phyloP scores from a whole-genome alignment of 1,140 invertebrate species.

The Pogonomyrmex barbatus region DNA sequence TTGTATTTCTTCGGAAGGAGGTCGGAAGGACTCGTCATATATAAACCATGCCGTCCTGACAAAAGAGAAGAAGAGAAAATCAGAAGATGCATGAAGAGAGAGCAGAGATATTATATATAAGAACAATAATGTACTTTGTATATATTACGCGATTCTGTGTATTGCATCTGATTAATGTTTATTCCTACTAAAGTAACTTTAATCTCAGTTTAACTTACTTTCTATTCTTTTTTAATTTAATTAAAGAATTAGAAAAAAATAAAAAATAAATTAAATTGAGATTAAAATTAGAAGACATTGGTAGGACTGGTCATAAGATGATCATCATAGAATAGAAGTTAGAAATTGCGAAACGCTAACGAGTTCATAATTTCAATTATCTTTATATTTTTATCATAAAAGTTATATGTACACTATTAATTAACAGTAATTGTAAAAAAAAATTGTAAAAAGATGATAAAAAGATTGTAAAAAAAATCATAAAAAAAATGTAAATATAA shows the following conservation, averaged over 20 bases:
- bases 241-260: too few relatives aligned
- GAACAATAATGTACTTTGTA: background rate
- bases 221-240: too few relatives aligned
- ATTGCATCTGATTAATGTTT: background rate
- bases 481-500: background rate
- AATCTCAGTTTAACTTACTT: too few relatives aligned
- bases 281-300: too few relatives aligned
- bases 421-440: background rate
- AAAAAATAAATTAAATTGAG: too few relatives aligned
- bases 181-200: too few relatives aligned
- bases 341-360: background rate
- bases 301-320: background rate
- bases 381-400: background rate
- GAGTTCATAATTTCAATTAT: background rate
- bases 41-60: constrained; percentile 8
- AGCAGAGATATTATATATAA: background rate
- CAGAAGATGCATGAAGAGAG: background rate
- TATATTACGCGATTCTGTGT: background rate
- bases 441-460: background rate
- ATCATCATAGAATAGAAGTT: background rate
- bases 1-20: constrained; percentile 57
- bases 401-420: background rate
- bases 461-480: background rate
- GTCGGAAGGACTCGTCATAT: constrained; percentile 44
- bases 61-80: constrained; percentile 41